Evolutionary conservation across 2,113 vertebrate genomes (phyloP), one percentile per base, ranked within the genome.

Genomic region (Psittacula cyanocephala): DNA sequence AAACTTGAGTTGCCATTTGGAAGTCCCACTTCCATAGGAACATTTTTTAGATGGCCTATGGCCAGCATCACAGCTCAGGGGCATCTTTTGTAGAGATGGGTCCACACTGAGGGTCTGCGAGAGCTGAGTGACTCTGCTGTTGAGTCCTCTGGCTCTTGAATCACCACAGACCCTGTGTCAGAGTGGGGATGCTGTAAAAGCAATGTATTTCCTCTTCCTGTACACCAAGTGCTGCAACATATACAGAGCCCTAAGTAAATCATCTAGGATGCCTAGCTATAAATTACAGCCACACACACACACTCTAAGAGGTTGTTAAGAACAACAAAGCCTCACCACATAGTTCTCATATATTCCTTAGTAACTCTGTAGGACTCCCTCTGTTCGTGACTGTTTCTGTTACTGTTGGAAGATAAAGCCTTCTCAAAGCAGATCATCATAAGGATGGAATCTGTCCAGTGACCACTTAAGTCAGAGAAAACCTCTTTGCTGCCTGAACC

Each of bases 391-490:
- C 68, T 83, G 59, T 93, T 88, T 88, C 69, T 82, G 59, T 93
- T 93, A 50, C 67, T 93, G 76, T 83, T 94, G 91, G 93, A 95
- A 90, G 86, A 94, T 60, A 64, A 96, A 90, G 71, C 76, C 85
- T 86, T 89, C 89, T 94, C 47, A 78, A 60, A 94, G 94, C 57
- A 88, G 86, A 91, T 81, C 76, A 88, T 88, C 11, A 5, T 90
- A 90, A 78, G 79, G 80, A 88, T 93, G 90, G 92, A 96, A 86
- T 75, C 68, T 64, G 65, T 86, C 91, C 95, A 93, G 62, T 67
- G 85, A 89, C 76, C 91, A 81, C 88, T 89, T 63, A 83, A 93
- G 71, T 83, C 69, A 71, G 75, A 93, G 41, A 76, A 88, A 91
- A 86, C 69, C 44, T 81, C 65, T 88, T 67, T 88, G 79, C 82